A percentile compares a stretch with the other conserved stretches of the same genome.
These are phyloP conservation scores for Ranitomeya variabilis DNA, from an alignment of 2,113 vertebrate species.

Conservation along the genomic window DNA sequence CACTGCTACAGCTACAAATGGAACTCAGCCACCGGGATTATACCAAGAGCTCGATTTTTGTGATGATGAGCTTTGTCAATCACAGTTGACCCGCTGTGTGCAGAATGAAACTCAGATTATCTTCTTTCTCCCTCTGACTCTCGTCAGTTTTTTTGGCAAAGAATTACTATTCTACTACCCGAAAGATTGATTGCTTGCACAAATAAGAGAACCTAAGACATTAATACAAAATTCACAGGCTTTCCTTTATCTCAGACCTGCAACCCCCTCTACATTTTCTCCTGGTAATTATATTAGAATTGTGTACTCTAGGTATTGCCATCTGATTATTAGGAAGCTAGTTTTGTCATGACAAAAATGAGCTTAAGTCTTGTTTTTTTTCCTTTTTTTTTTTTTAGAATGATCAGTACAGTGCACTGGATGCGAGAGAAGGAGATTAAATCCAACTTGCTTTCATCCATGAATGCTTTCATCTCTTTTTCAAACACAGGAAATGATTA, in stretches of 20 bases:
- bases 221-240: conserved; percentile 84
- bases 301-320: conserved; percentile 84
- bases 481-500: conserved; percentile 89
- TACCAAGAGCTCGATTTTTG: conserved; percentile 78
- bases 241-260: conserved; percentile 85
- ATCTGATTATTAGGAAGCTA: conserved; percentile 83
- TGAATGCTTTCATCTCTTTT: conserved; percentile 94
- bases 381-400: conserved; percentile 68
- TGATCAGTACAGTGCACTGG: conserved; percentile 83
- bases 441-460: conserved; percentile 96
- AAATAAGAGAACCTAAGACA: conserved; percentile 85
- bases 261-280: conserved; percentile 82
- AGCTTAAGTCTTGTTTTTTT: conserved; percentile 86
- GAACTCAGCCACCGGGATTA: conserved; percentile 83
- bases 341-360: conserved; percentile 87
- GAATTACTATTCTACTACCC: conserved; percentile 83
- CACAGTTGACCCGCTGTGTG: conserved; percentile 83
- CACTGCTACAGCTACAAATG: conserved; percentile 82
- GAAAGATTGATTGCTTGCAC: conserved; percentile 85
- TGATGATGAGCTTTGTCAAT: conserved; percentile 88
- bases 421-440: conserved; percentile 91
- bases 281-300: conserved; percentile 85
- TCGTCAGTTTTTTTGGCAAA: conserved; percentile 82
- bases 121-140: conserved; percentile 81
- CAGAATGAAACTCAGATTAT: conserved; percentile 87